Evolutionary conservation across 2,888 invertebrate genomes (phyloP).

Genomic region (Caenorhabditis imperialis): DNA sequence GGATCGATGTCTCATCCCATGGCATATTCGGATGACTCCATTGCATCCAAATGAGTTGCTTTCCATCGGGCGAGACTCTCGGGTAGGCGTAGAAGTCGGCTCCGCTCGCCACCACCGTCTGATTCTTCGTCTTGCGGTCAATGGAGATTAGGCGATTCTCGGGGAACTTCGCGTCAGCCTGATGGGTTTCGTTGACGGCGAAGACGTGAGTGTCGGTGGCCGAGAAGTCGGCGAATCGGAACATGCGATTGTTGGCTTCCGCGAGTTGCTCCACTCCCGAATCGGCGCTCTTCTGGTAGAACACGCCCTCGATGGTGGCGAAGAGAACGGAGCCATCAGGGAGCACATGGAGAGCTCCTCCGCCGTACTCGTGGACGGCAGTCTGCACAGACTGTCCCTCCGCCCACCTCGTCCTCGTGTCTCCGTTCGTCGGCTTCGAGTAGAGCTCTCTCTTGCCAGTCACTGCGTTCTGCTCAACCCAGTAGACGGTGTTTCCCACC

Average conservation of each 20-base stretch:
- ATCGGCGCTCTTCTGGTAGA: slow-evolving; percentile 44
- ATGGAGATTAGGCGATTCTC: slow-evolving; percentile 59
- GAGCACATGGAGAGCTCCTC: slow-evolving; percentile 78
- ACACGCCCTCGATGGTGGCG: slow-evolving; percentile 58
- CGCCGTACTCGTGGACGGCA: slow-evolving; percentile 80
- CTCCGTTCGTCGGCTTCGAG: slow-evolving; percentile 38
- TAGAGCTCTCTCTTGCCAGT: slow-evolving; percentile 64
- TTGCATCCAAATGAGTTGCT: slow-evolving; percentile 79
- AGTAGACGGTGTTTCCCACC: slow-evolving; percentile 62
- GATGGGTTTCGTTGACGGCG: slow-evolving; percentile 56
- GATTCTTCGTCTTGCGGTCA: slow-evolving; percentile 48
- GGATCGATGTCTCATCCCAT: slow-evolving; percentile 79
- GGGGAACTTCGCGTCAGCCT: slow-evolving; percentile 41
- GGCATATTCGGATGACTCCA: slow-evolving; percentile 81
- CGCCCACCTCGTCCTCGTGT: slow-evolving; percentile 53
- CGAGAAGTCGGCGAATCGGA: slow-evolving; percentile 58
- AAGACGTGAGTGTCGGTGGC: slow-evolving; percentile 41
- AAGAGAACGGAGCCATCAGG: slow-evolving; percentile 70
- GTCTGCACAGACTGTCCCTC: slow-evolving; percentile 58
- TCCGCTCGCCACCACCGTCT: slow-evolving; percentile 70
- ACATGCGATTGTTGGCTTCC: slow-evolving; percentile 37
- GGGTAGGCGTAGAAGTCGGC: slow-evolving; percentile 80
- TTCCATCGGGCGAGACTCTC: slow-evolving; percentile 79
- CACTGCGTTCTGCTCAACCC: slow-evolving; percentile 68
- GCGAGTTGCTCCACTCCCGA: slow-evolving; percentile 42